Evolutionary conservation across 2,797 vertebrate species (phyloP).

Genomic region (Sebastes diaconus): DNA sequence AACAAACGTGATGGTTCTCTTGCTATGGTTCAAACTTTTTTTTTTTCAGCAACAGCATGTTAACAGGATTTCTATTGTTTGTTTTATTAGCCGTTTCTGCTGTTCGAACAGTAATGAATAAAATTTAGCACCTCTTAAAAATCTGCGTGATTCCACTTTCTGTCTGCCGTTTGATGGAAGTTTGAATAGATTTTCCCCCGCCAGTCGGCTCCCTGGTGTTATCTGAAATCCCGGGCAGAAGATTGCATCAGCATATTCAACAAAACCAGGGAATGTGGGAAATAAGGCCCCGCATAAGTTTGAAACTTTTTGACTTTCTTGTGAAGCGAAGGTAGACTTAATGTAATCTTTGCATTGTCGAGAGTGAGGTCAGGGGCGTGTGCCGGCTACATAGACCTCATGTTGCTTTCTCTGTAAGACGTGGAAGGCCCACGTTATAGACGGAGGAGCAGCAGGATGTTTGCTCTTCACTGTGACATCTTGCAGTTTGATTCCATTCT

Average conservation of each 20-base stretch:
- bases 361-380: constrained; percentile 9
- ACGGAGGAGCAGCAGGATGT: constrained; percentile 11
- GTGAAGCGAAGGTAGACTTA: constrained; percentile 15
- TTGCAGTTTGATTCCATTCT: constrained; percentile 35
- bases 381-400: neutral
- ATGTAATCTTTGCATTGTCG: constrained; percentile 22
- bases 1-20: constrained; percentile 9
- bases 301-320: constrained; percentile 30
- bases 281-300: constrained; percentile 7
- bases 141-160: constrained; percentile 20
- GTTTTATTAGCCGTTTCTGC: neutral
- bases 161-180: constrained; percentile 38
- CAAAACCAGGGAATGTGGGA: constrained; percentile 45
- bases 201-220: constrained; percentile 32
- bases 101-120: constrained; percentile 15
- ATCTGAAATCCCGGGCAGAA: constrained; percentile 51
- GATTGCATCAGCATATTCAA: constrained; percentile 71
- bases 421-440: neutral
- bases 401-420: neutral
- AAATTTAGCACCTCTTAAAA: constrained; percentile 14
- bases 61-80: neutral
- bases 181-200: constrained; percentile 37
- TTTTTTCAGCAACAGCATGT: neutral
- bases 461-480: constrained; percentile 35
- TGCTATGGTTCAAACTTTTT: neutral